phyloP scores from a whole-genome alignment of 2,888 invertebrate genomes.

The Onthophagus sagittarius region DNA sequence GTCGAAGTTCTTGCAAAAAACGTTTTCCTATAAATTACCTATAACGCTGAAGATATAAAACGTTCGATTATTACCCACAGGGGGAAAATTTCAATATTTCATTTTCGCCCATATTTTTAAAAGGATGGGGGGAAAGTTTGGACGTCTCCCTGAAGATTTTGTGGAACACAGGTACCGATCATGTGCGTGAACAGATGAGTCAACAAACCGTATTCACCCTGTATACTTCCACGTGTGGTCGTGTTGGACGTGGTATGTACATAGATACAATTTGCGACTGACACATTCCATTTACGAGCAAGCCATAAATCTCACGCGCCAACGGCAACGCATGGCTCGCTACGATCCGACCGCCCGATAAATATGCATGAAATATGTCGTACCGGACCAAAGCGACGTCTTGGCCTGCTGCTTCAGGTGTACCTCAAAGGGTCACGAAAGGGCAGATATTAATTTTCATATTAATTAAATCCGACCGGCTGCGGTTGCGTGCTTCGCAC shows the following conservation, averaged over 20 bases:
- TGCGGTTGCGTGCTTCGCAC: neutral
- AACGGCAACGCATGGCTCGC: slow-evolving; percentile 25
- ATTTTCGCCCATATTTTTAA: no score
- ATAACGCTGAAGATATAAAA: no score
- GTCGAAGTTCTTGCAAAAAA: no score
- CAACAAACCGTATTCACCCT: neutral
- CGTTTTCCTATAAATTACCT: no score
- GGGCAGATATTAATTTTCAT: neutral
- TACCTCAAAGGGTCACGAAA: neutral
- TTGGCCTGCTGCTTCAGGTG: neutral
- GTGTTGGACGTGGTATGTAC: slow-evolving; percentile 30
- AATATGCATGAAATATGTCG: slow-evolving; percentile 43
- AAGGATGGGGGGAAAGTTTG: no score
- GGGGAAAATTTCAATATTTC: no score
- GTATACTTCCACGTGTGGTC: slow-evolving; percentile 26
- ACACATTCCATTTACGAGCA: slow-evolving; percentile 41
- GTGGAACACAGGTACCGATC: neutral
- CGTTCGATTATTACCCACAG: no score
- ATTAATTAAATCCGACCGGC: neutral
- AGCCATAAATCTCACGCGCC: slow-evolving; percentile 38
- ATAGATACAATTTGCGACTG: slow-evolving; percentile 41
- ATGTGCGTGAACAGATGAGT: neutral
- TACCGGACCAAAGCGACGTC: slow-evolving; percentile 19
- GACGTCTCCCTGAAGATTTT: neutral
- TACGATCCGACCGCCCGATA: slow-evolving; percentile 33